Percentiles rank a stretch among this genome's conserved stretches.
These are phyloP conservation scores for Gobio gobio DNA, from an alignment of 2,113 vertebrate species.

Conservation along the genomic window DNA sequence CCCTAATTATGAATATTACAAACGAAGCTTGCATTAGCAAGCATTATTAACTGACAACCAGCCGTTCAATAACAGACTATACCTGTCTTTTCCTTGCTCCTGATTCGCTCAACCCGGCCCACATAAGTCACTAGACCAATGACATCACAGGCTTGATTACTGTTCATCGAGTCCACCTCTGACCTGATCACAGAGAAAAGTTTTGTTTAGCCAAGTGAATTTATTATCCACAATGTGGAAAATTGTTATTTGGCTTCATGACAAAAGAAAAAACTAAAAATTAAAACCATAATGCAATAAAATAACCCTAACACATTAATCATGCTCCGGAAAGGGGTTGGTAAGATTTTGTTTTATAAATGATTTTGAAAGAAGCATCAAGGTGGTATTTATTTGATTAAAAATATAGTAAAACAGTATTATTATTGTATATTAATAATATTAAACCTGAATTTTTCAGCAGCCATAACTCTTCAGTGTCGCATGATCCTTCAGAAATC, in stretches of 20 bases:
- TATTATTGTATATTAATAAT: background rate
- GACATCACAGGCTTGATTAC: conserved; percentile 82
- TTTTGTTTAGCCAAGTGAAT: background rate
- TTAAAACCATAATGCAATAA: background rate
- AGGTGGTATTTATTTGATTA: background rate
- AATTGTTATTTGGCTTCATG: background rate
- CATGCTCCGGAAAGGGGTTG: no score
- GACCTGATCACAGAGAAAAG: conserved; percentile 71
- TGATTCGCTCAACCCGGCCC: conserved; percentile 84
- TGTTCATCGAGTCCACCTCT: conserved; percentile 78
- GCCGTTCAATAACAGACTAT: conserved; percentile 11
- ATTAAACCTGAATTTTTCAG: background rate
- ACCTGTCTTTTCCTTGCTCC: conserved; percentile 79
- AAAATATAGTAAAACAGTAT: background rate
- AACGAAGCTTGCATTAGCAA: background rate
- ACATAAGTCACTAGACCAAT: conserved; percentile 91
- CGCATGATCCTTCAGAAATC: background rate
- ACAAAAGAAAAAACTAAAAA: background rate
- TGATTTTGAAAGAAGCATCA: background rate
- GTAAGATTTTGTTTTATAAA: no score
- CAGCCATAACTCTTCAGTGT: background rate
- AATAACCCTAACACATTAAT: no score
- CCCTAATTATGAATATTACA: background rate
- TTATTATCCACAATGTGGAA: background rate
- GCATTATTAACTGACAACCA: background rate